Evolutionary conservation across 2,797 vertebrate species (phyloP), one percentile per base, ranked within the genome.

Genomic region (Mus spretus): DNA sequence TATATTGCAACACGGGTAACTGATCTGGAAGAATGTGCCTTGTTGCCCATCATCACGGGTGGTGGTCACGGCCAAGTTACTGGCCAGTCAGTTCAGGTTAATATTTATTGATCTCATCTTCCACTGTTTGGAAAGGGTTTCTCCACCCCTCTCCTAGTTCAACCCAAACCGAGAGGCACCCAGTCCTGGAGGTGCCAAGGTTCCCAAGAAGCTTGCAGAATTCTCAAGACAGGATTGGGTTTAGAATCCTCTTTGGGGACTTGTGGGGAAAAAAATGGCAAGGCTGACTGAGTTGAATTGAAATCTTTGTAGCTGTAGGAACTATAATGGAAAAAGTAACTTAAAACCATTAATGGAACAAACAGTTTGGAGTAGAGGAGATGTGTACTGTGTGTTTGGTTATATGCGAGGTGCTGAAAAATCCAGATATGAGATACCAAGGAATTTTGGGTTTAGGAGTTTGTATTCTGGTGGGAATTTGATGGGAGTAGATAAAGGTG

Each of bases 351-450:
- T 63, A 22, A 22, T 82, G 82, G 44, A 90, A 31, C 55, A 93
- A n/a, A 37, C n/a, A 24, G 47, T 97, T 96, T 91, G 93, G 34
- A 96, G 26, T 57, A 55, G 78, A 83, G 55, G 89, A 93, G 22
- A 44, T 77, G 1, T 26, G 17, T 34, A 72, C 7, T 72, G 0
- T 63, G 3, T 79, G 19, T 53, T 72, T 80, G 53, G 26, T 82
- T 93, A 19, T 85, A 22, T 65, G 83, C 26, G 86, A 44, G 80
- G 34, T 93, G 34, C 86, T 81, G 37, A 84, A 75, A 67, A 61
- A 87, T 67, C 50, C 53, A 74, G 24, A 11, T 89, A 20, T 55
- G 50, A 50, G 92, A 78, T 24, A n/a, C 44, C 80, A 96, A 61
- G 63, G 75, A 75, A n/a, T 57, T 93, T 84, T 63, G 34, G 28